Evolutionary conservation across 2,888 invertebrate genomes (phyloP), one percentile per base, ranked within the genome.

Genomic region (Cylloceria caligata): DNA sequence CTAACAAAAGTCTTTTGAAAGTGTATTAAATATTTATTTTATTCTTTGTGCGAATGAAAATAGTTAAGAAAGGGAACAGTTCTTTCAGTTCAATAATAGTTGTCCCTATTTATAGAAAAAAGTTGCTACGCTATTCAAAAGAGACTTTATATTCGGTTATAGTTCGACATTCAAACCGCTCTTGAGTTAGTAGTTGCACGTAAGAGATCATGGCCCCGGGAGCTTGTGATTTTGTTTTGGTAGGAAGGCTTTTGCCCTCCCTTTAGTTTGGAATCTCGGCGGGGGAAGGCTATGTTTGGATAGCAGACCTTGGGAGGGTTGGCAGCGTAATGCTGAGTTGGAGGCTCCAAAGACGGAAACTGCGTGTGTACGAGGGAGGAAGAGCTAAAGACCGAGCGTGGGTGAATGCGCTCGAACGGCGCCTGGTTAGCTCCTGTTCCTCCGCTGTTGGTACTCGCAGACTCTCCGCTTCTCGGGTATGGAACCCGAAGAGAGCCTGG

Each of bases 351-450:
- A 39, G 49, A 21, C 13, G 19, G 19, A 2, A 34, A 16, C 9
- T 52, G 52, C 24, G 71, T 62, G 45, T 71, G 62, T 42, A 52
- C 9, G n/a, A 19, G 64, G 24, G 47, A 42, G 64, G 24, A 11
- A 49, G 65, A 64, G 34, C 68, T 34, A 16, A 16, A 27, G 64
- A 27, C 52, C 27, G 24, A 39, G 19, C n/a, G 60, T 49, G 60
- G 52, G 74, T 49, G 69, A 80, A 87, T 84, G 86, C 87, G 87
- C 87, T 81, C 84, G 73, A 83, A 74, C 74, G 74, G 64, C 74
- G 52, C 55, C 55, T 65, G 65, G 64, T 74, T 74, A 64, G 52
- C 65, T 65, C 52, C 36, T 72, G 34, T 65, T 72, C 62, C 60
- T 49, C 24, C 57, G 30, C 45, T 60, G 11, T 52, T 42, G 71